Evolutionary conservation across 2,888 invertebrate genomes (phyloP), one percentile per base, ranked within the genome.

Genomic region (Cephus spinipes): DNA sequence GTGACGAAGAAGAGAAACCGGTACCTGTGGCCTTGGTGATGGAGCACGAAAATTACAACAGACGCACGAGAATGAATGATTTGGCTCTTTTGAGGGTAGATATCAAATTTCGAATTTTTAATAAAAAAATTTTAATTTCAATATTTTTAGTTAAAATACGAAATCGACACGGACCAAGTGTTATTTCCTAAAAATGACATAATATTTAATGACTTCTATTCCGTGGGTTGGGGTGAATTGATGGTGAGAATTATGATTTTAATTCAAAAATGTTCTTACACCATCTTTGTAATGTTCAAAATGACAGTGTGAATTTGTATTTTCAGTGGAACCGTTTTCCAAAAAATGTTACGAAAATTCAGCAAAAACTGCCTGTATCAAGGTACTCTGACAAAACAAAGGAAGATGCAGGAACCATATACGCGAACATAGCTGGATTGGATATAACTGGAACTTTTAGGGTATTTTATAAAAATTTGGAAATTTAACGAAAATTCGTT

Each of bases 51-150:
- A 76, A 80, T 75, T 83, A 81, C 75, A 78, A 79, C 55, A 30
- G 79, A 11, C 77, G 74, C 23, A 76, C 80, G 12, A 74, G 81
- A 80, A 77, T 12, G 32, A 77, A 82, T 35, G 81, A 82, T 75
- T 80, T 82, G 32, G 81, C 82, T 23, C 74, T 82, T 3, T 55
- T 82, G 34, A 82, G 80, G 76, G 79, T 82, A 77, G 11, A 68
- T 31, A 68, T 11, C 4, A 33, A 23, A 12, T 71, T 35, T 68
- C 33, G 4, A 9, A 23, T 75, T 12, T 40, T 30, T 2, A 55
- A 30, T 15, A 12, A 55, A 75, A 15, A 1, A 15, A 4, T 23
- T 55, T 6, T 55, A 23, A 55, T 55, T 55, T 55, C 9, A 15
- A 55, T 23, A 55, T 55, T 55, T 55, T 55, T 2, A 55, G 40